A percentile compares a stretch with the other conserved stretches of the same genome.
These are phyloP conservation scores for Tolmerus cingulatus DNA, from an alignment of 2,888 invertebrate species.

Conservation along the genomic window DNA sequence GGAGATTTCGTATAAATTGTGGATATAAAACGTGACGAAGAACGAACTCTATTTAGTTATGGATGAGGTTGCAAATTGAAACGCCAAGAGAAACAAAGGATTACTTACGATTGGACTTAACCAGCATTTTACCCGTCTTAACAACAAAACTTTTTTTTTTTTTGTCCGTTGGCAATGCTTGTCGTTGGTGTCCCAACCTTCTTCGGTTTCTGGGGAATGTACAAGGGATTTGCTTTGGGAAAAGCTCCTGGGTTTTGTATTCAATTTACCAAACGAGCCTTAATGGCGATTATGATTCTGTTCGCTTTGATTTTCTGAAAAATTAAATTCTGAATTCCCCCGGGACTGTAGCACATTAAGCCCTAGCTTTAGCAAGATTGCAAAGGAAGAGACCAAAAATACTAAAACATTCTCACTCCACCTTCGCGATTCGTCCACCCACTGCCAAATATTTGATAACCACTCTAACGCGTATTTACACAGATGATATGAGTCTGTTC, in stretches of 20 bases:
- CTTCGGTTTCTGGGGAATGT: neutral
- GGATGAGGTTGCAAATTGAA: conserved; percentile 14
- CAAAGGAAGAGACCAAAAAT: neutral
- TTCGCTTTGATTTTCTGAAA: neutral
- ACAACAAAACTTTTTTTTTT: neutral
- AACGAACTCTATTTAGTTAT: neutral
- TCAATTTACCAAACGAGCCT: neutral
- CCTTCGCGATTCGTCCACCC: neutral
- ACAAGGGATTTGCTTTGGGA: neutral
- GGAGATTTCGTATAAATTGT: conserved; percentile 15
- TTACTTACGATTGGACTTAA: conserved; percentile 13
- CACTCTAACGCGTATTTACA: neutral
- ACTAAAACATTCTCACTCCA: neutral
- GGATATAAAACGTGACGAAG: conserved; percentile 25
- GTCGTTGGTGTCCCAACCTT: neutral
- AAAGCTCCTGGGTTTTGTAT: neutral
- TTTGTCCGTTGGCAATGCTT: neutral
- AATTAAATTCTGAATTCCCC: neutral
- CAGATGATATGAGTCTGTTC: neutral
- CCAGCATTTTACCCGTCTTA: neutral
- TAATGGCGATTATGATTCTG: neutral
- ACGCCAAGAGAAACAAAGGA: conserved; percentile 13
- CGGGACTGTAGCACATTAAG: neutral
- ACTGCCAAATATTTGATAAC: neutral
- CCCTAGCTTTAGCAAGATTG: neutral